Evolutionary conservation across 2,113 vertebrate genomes (phyloP).

Genomic region (Emydura subglobosa): DNA sequence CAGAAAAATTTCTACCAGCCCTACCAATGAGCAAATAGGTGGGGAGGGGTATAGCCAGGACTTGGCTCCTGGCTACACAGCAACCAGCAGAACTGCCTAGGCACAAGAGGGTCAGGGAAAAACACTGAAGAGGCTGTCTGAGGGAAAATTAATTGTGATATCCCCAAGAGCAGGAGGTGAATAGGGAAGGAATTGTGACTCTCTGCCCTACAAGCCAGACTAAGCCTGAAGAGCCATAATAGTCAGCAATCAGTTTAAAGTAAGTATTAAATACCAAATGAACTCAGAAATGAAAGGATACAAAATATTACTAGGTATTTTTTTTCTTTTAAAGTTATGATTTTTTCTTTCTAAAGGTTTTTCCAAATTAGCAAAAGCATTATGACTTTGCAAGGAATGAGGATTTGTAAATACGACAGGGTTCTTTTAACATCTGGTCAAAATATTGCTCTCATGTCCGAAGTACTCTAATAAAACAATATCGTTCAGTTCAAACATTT

Average conservation of each 20-base stretch:
- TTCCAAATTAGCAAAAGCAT: neutral
- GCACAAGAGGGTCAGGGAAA: no score
- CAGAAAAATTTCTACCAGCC: neutral
- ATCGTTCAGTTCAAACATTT: neutral
- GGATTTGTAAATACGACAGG: neutral
- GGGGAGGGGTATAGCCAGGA: fast-evolving
- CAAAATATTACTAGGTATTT: neutral
- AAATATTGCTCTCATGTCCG: neutral
- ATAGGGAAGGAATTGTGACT: no score
- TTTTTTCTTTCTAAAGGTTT: neutral
- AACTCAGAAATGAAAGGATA: neutral
- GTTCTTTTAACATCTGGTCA: no score
- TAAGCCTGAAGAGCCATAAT: neutral
- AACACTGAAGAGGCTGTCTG: no score
- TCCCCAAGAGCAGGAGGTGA: neutral
- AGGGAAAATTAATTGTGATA: neutral
- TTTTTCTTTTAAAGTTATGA: neutral
- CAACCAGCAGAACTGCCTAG: no score
- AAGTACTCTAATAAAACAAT: neutral
- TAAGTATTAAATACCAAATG: neutral
- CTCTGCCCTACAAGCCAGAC: neutral
- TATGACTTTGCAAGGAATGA: neutral
- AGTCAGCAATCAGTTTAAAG: neutral
- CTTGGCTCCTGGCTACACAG: neutral
- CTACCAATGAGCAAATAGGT: neutral